Evolutionary conservation across 2,797 vertebrate genomes (phyloP).

Genomic region (Onychomys arenicola): DNA sequence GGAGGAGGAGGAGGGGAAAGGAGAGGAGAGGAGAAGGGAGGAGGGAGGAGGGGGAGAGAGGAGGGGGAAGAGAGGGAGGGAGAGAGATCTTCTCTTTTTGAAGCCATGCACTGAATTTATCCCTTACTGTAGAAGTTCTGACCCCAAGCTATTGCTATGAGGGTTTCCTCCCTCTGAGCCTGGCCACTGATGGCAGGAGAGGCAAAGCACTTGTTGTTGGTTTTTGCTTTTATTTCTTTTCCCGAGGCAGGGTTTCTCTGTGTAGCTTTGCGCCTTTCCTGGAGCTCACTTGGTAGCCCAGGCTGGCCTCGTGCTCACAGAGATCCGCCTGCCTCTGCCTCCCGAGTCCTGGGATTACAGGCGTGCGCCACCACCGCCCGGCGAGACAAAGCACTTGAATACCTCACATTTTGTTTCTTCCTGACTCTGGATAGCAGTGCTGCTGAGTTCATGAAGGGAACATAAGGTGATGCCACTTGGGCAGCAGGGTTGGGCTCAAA

Average conservation of each 20-base stretch:
- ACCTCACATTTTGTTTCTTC: not conserved
- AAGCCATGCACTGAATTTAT: constrained; percentile 77
- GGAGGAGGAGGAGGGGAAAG: no score
- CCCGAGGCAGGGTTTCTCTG: no score
- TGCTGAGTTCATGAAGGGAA: not conserved
- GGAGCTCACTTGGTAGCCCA: no score
- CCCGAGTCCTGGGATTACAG: no score
- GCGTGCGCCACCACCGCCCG: no score
- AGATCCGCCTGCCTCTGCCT: no score
- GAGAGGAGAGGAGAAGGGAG: no score
- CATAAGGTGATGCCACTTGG: not conserved
- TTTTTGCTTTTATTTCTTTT: no score
- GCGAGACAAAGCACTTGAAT: not conserved
- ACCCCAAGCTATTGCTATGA: not conserved
- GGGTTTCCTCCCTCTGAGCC: not conserved
- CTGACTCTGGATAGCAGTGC: not conserved
- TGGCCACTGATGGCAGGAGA: fast-evolving
- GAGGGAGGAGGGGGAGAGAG: no score
- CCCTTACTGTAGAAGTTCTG: not conserved
- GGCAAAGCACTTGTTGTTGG: not conserved
- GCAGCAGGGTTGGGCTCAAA: not conserved
- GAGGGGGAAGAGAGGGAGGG: no score
- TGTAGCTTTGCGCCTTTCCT: no score
- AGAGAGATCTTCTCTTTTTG: not conserved
- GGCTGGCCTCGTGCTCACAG: no score